Conservation (phyloP, 2,888 invertebrate genomes). For the Agrotis clavis region DNA sequence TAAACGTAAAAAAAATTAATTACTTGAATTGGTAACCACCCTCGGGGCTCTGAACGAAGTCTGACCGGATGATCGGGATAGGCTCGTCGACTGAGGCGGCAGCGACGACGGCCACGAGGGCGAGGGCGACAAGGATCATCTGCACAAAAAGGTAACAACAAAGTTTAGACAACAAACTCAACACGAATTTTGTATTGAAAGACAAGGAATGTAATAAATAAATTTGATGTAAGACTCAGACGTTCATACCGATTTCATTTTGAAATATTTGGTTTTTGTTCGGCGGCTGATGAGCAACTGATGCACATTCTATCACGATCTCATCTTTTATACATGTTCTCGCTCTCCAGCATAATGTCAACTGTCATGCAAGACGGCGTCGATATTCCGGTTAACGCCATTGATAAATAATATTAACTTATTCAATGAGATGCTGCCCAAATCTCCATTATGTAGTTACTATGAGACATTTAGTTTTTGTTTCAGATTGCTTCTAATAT, state of each 20-base stretch:
- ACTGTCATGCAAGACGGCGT: slow-evolving; percentile 6
- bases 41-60: accelerated
- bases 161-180: not conserved
- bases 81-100: slow-evolving; percentile 15
- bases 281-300: slow-evolving; percentile 32
- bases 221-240: slow-evolving; percentile 10
- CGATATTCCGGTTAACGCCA: slow-evolving; percentile 25
- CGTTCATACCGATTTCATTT: slow-evolving; percentile 39
- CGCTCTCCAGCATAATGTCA: slow-evolving; percentile 20
- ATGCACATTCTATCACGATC: slow-evolving; percentile 7
- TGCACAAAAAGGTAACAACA: slow-evolving; percentile 11
- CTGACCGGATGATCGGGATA: slow-evolving; percentile 9
- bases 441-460: slow-evolving; percentile 4
- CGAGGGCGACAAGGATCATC: slow-evolving; percentile 56
- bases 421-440: slow-evolving; percentile 33
- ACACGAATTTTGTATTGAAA: not conserved
- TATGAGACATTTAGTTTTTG: slow-evolving; percentile 2
- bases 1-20: not conserved
- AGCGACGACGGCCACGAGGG: slow-evolving; percentile 60
- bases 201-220: not conserved
- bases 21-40: slow-evolving; percentile 37
- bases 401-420: slow-evolving; percentile 34
- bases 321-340: slow-evolving; percentile 30
- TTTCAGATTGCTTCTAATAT: not conserved
- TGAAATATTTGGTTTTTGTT: slow-evolving; percentile 34